These are phyloP conservation scores for Melierax canorus DNA, from an alignment of 2,113 vertebrate genomes.

Conservation along the genomic window DNA sequence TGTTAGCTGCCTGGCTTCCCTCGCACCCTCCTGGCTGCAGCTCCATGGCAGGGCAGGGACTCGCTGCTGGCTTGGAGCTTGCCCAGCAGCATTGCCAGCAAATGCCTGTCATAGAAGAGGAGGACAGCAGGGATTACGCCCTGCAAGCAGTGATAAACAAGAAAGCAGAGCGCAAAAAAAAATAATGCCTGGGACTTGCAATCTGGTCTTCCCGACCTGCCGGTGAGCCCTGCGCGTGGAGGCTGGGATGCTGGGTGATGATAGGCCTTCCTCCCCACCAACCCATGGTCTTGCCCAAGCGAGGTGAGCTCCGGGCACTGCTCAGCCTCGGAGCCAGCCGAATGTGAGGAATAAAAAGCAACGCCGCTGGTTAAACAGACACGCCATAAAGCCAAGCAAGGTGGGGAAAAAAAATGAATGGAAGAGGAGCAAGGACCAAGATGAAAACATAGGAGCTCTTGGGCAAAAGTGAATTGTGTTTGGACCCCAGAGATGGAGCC, in stretches of 20 bases:
- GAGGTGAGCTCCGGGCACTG: accelerated
- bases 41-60: not conserved
- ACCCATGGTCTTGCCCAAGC: not conserved
- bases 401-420: not conserved
- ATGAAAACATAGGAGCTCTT: not conserved
- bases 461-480: not conserved
- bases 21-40: not conserved
- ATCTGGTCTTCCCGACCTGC: not conserved
- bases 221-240: accelerated
- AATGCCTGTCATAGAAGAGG: not conserved
- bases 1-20: not conserved
- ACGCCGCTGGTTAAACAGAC: not conserved
- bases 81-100: not conserved
- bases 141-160: not conserved
- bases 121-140: not conserved
- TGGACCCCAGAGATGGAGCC: not conserved
- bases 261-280: not conserved
- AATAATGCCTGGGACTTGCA: not conserved
- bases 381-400: not conserved
- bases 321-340: not conserved
- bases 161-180: not conserved
- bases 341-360: not conserved
- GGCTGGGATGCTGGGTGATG: accelerated
- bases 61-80: not conserved
- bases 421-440: not conserved